A percentile compares a stretch with the other conserved stretches of the same genome.
These are phyloP conservation scores for Zaprionus nigranus DNA, from an alignment of 1,140 invertebrate species.

Conservation along the genomic window DNA sequence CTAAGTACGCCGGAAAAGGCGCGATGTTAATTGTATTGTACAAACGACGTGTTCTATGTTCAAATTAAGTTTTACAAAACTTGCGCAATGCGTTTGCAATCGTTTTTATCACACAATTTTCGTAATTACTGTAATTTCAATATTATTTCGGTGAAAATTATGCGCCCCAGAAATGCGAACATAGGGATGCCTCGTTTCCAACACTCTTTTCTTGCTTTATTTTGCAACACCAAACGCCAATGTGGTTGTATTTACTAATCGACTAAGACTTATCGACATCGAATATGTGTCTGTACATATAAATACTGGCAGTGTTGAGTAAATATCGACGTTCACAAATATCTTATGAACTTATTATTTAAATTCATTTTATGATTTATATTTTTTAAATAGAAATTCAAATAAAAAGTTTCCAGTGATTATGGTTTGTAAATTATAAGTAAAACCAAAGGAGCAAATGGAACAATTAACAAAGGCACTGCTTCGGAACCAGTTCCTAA, in stretches of 20 bases:
- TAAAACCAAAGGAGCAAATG: background rate
- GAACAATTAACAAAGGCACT: background rate
- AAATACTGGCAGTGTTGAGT: background rate
- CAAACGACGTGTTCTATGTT: background rate
- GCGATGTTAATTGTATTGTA: background rate
- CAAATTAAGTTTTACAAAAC: background rate
- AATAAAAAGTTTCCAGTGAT: background rate
- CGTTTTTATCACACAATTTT: conserved; percentile 3
- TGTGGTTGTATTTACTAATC: conserved; percentile 17
- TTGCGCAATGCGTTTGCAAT: background rate
- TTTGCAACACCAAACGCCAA: conserved; percentile 24
- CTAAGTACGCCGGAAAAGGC: conserved; percentile 24
- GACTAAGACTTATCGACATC: conserved; percentile 4
- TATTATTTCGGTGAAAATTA: conserved; percentile 50
- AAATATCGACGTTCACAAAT: background rate
- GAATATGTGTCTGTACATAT: background rate
- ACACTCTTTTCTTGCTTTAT: conserved; percentile 15
- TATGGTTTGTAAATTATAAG: background rate
- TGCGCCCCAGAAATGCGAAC: conserved; percentile 53
- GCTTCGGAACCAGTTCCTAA: background rate
- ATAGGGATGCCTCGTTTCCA: conserved; percentile 40
- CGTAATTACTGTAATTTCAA: conserved; percentile 11
- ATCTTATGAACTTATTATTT: background rate
- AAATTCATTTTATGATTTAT: background rate
- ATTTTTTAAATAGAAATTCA: no score